Percentiles rank a stretch among this genome's conserved stretches.
phyloP scores from a whole-genome alignment of 2,797 vertebrate species.

The Chaenodraco wilsoni region DNA sequence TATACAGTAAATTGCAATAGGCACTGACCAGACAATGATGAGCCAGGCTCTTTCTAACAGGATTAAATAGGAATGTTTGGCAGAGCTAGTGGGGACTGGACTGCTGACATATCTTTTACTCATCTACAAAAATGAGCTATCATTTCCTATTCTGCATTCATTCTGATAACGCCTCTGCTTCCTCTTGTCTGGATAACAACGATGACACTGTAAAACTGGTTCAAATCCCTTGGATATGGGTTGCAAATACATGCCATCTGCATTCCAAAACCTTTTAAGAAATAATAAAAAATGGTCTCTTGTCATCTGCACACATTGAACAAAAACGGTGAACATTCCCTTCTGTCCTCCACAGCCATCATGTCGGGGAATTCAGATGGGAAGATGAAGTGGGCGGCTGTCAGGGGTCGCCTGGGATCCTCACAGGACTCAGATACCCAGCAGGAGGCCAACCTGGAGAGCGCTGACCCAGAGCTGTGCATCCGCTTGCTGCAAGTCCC shows the following conservation, averaged over 20 bases:
- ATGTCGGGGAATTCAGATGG: constrained; percentile 90
- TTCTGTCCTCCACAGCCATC: constrained; percentile 57
- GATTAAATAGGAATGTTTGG: constrained; percentile 78
- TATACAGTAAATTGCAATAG: neutral
- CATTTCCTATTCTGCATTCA: constrained; percentile 66
- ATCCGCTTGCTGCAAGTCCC: constrained; percentile 95
- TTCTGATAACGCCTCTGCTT: constrained; percentile 65
- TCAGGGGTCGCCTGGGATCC: constrained; percentile 90
- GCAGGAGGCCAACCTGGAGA: constrained; percentile 95
- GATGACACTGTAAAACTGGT: constrained; percentile 5
- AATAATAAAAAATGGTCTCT: neutral
- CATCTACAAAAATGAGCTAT: constrained; percentile 58
- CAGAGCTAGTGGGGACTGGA: constrained; percentile 54
- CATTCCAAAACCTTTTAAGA: constrained; percentile 5
- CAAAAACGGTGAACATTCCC: constrained; percentile 4
- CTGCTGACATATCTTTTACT: constrained; percentile 66
- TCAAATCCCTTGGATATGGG: constrained; percentile 6
- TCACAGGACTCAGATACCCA: constrained; percentile 89
- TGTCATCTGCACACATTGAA: neutral
- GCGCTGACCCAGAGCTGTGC: constrained; percentile 94
- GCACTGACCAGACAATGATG: constrained; percentile 7
- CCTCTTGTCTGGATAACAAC: constrained; percentile 50
- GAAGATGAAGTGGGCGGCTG: constrained; percentile 91
- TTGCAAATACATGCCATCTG: constrained; percentile 26
- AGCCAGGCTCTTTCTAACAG: constrained; percentile 49